Evolutionary conservation across 2,888 invertebrate genomes (phyloP).

Genomic region (Alcis repandata): DNA sequence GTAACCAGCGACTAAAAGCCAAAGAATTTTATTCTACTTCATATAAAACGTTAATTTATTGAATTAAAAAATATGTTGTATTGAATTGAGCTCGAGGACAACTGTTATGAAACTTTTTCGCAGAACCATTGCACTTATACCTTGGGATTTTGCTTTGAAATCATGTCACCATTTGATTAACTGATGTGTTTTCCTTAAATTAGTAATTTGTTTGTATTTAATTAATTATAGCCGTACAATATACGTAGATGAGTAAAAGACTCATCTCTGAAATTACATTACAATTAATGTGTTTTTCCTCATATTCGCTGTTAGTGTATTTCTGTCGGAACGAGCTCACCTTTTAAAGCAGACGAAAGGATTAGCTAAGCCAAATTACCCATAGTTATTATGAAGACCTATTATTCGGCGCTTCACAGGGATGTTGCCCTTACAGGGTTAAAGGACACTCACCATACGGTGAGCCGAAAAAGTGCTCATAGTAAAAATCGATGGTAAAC

Average conservation of each 20-base stretch:
- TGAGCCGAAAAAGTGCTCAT: too few relatives aligned
- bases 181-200: slow-evolving; percentile 7
- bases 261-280: neutral
- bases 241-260: neutral
- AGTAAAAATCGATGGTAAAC: too few relatives aligned
- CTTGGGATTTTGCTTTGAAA: neutral
- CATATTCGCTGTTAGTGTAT: neutral
- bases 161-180: neutral
- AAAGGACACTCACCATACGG: too few relatives aligned
- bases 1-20: neutral
- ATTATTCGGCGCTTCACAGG: slow-evolving; percentile 4
- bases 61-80: neutral
- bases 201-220: neutral
- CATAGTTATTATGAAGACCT: slow-evolving; percentile 6
- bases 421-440: slow-evolving; percentile 3
- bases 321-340: too few relatives aligned
- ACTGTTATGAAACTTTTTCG: slow-evolving; percentile 7
- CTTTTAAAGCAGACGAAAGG: too few relatives aligned
- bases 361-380: neutral
- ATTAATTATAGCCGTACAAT: neutral
- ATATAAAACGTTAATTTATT: neutral
- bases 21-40: neutral
- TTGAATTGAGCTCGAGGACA: neutral
- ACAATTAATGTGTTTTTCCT: neutral
- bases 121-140: slow-evolving; percentile 4